These are phyloP conservation scores for Matsumurasca onukii DNA, from an alignment of 1,140 invertebrate genomes.

Conservation along the genomic window DNA sequence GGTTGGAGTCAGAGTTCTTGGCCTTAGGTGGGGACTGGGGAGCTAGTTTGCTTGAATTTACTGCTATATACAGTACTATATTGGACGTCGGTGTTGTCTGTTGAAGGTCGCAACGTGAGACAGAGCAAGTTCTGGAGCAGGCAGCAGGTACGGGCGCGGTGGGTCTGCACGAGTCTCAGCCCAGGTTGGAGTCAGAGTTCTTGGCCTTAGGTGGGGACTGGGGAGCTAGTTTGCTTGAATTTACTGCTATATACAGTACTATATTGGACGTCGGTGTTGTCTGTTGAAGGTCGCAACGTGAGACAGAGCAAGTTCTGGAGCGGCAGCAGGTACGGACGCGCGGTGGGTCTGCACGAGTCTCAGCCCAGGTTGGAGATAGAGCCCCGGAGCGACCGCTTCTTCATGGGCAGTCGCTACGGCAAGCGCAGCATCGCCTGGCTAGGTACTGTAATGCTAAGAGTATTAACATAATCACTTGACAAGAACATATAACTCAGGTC, in stretches of 20 bases:
- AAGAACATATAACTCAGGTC: no score
- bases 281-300: not conserved
- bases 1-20: constrained; percentile 12
- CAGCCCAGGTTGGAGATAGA: constrained; percentile 15
- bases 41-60: no score
- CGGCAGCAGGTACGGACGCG: constrained; percentile 18
- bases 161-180: not conserved
- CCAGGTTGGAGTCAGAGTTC: constrained; percentile 1
- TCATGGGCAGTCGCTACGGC: constrained; percentile 27
- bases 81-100: no score
- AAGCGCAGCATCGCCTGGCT: constrained; percentile 5
- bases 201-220: no score
- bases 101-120: not conserved
- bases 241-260: no score
- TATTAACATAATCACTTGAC: no score
- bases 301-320: constrained; percentile 25
- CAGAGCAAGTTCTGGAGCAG: constrained; percentile 22
- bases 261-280: no score
- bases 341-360: not conserved
- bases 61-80: no score
- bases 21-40: no score
- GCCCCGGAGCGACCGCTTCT: constrained; percentile 19
- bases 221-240: no score
- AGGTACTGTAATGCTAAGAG: no score
- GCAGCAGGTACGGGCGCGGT: constrained; percentile 15